These are phyloP conservation scores for Drosophila obscura DNA, from an alignment of 1,140 invertebrate species.

Conservation along the genomic window DNA sequence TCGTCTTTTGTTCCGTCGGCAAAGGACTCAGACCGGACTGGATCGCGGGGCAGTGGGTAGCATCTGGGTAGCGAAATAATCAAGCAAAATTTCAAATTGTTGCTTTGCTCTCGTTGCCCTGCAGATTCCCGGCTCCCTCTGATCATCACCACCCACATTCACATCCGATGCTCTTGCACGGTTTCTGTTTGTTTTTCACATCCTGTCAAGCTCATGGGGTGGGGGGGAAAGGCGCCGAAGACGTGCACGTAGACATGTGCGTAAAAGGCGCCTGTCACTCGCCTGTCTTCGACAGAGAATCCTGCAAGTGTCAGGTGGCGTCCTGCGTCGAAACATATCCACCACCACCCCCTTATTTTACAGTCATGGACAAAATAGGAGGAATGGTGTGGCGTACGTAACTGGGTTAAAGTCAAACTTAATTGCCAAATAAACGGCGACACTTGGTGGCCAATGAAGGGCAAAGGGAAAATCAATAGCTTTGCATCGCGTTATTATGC, in stretches of 20 bases:
- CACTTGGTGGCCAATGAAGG: constrained; percentile 19
- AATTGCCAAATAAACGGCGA: constrained; percentile 50
- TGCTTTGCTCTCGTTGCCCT: too few species aligned
- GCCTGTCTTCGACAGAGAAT: constrained; percentile 30
- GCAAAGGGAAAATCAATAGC: constrained; percentile 69
- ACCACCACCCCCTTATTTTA: not conserved
- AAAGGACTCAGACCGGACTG: not conserved
- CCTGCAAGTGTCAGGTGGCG: constrained; percentile 66
- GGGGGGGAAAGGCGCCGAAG: too few species aligned
- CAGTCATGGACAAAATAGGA: too few species aligned
- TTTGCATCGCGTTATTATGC: constrained; percentile 35
- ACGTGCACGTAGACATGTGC: not conserved
- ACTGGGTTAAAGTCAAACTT: constrained; percentile 68
- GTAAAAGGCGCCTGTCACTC: not conserved
- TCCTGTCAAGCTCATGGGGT: too few species aligned
- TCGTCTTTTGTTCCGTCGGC: constrained; percentile 45
- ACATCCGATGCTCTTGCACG: too few species aligned
- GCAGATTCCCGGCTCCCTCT: too few species aligned
- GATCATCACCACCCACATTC: too few species aligned
- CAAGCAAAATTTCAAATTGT: not conserved
- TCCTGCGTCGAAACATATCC: constrained; percentile 28
- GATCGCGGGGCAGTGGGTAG: too few species aligned
- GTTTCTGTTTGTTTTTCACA: too few species aligned
- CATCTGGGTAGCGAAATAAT: not conserved
- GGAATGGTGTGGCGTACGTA: not conserved